Evolutionary conservation across 2,797 vertebrate species (phyloP), one percentile per base, ranked within the genome.

Genomic region (Notolabrus celidotus): DNA sequence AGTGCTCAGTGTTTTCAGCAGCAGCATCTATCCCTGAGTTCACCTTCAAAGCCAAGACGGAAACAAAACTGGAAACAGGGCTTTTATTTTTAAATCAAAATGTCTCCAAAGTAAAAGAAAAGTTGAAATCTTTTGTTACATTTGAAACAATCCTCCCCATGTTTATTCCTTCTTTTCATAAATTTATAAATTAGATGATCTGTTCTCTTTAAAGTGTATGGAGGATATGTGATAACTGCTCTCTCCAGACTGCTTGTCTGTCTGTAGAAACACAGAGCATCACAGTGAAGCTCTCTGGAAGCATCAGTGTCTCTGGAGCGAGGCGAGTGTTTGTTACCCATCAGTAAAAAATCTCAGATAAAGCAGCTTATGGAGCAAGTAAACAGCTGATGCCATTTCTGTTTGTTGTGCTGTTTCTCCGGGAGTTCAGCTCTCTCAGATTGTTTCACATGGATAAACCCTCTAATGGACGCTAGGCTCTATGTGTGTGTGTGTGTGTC

Each of bases 391-490:
- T 25, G 15, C 12, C 12, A 8, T 53, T 41, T 52, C 33, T 52
- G 45, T 69, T 36, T 63, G 59, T 64, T 55, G 46, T 54, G 31
- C 27, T 56, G 49, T 11, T 57, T 27, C 36, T 50, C 11, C 67
- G 66, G 52, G 62, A 71, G 56, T 57, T 51, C 3, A 3, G 0
- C 43, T 67, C 25, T 15, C 62, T 77, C 57, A 12, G 52, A 68
- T 45, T 52, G 52, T 55, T 74, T 86, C 80, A 71, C 78, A 67
- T 68, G 69, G 58, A 60, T 59, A 39, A 62, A 23, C 45, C 51
- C 67, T 51, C 76, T 74, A 71, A 81, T 88, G 79, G 82, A 64
- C 23, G 59, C 63, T 47, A 43, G 9, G 56, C 23, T 7, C 33
- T 22, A 62, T 34, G 38, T 23, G 14, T 61, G 74, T 66, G 52